Conservation (phyloP, 1,140 invertebrate genomes). For the Diprion similis region DNA sequence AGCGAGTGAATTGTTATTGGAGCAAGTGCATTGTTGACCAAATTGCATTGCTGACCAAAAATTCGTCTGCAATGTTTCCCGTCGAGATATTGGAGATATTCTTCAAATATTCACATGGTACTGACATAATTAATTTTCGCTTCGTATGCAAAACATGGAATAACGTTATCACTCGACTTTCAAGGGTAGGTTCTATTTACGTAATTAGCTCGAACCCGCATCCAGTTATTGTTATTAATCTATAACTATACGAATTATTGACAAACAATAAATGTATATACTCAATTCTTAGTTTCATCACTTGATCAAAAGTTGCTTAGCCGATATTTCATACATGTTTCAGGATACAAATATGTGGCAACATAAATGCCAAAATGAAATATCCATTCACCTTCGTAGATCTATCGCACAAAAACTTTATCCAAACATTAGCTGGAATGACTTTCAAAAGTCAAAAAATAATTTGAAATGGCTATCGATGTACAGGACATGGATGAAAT, state of each 20-base stretch:
- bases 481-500: neutral
- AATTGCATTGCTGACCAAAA: too few relatives aligned
- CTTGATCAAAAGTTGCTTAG: too few relatives aligned
- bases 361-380: neutral
- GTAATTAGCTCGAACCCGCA: too few relatives aligned
- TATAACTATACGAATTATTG: too few relatives aligned
- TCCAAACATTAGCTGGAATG: neutral
- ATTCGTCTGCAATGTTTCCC: neutral
- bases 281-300: too few relatives aligned
- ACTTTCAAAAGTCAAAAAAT: neutral
- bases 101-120: neutral
- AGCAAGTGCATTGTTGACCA: too few relatives aligned
- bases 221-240: too few relatives aligned
- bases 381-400: neutral
- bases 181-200: neutral
- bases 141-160: neutral
- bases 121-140: neutral
- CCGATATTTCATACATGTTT: neutral
- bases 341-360: neutral
- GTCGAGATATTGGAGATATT: neutral
- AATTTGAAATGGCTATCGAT: neutral
- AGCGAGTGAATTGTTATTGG: too few relatives aligned
- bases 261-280: too few relatives aligned
- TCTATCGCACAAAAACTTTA: neutral
- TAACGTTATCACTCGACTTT: neutral